Conservation (phyloP, 2,888 invertebrate genomes). For the Deilephila elpenor region DNA sequence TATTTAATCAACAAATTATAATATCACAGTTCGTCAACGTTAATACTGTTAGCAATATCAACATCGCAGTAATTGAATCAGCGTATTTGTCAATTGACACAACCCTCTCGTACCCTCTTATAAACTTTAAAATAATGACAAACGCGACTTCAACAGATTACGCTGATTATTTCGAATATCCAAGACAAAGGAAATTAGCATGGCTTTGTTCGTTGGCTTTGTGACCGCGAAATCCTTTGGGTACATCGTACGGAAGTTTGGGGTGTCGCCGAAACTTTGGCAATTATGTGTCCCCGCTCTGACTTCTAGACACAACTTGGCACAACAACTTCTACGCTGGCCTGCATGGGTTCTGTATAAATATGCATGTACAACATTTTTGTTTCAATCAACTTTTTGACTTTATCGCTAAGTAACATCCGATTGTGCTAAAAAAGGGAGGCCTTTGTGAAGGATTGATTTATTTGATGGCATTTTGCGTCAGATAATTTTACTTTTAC, state of each 20-base stretch:
- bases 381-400: conserved; percentile 17
- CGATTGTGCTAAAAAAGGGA: neutral
- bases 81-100: conserved; percentile 7
- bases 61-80: neutral
- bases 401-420: neutral
- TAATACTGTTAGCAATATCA: no score
- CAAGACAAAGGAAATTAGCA: conserved; percentile 37
- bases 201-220: conserved; percentile 36
- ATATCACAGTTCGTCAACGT: no score
- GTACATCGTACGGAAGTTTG: conserved; percentile 29
- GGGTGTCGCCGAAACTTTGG: conserved; percentile 46
- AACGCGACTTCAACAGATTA: conserved; percentile 23
- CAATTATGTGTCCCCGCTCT: conserved; percentile 45
- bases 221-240: conserved; percentile 37
- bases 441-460: neutral
- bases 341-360: conserved; percentile 1
- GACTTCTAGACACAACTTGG: conserved; percentile 37
- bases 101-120: neutral
- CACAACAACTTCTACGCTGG: conserved; percentile 35
- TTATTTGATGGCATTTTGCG: neutral
- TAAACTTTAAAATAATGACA: conserved; percentile 16
- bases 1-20: no score
- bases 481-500: neutral
- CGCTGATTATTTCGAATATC: conserved; percentile 37
- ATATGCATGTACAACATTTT: conserved; percentile 41